Base-by-base conservation (phyloP, 2,797 vertebrate genomes). In the Acrossocheilus fasciatus region DNA sequence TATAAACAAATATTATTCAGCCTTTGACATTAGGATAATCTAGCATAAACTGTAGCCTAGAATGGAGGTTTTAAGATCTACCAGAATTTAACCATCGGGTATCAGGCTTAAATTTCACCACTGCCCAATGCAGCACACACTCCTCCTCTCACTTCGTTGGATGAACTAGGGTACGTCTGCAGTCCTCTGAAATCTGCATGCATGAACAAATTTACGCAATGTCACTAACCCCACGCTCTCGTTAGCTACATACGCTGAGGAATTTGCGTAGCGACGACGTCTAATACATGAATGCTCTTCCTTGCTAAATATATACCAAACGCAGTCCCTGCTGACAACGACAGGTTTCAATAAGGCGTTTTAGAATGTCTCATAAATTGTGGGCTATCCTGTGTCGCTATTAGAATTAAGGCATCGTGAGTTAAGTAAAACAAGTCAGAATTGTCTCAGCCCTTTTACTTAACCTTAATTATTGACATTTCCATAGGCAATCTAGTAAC, bases 91-190 rank as follows among this genome's bases (percentile, higher is more conserved):
- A 41, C 20, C 4, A 43, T 43, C 4, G 2, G 5, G 4, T 23
- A n/a, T 43, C 20, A 72, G n/a, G 23, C 23, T 45, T 45, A 36
- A 73, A 45, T 45, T 45, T 14, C 23, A 3, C 2, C 12, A 26
- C 12, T 26, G 12, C 41, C 69, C 23, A 43, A n/a, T 72, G 69
- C 23, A 8, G 41, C 23, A 45, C 41, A 15, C 11, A 43, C 9
- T 70, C 14, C 30, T 70, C 36, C 45, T 45, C 6, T 15, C 12
- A 8, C 12, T 68, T 45, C 3, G 41, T n/a, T 45, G 41, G 23
- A 73, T 45, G 70, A 73, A 45, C 41, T 45, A 20, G 70, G 41
- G 23, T 73, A 73, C 41, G 41, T 73, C 70, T 72, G 39, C 39
- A n/a, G 39, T 72, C 11, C 2, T 0, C 11, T 73, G 23, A 73